Conservation (phyloP, 2,888 invertebrate species). For the Nephrotoma flavescens region DNA sequence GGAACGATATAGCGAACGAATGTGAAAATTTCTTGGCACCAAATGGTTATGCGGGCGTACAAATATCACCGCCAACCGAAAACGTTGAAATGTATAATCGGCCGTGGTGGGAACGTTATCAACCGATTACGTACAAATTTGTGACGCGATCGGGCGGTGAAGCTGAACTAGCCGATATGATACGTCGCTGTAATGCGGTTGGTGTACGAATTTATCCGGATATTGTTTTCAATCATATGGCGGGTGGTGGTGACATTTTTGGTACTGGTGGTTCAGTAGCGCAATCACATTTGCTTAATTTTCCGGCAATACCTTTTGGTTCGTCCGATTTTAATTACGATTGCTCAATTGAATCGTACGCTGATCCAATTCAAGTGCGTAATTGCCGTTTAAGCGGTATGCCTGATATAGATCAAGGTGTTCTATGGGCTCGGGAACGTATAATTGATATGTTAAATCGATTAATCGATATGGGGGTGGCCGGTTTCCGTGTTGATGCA, state of each 20-base stretch:
- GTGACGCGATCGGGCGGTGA: constrained; percentile 59
- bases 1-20: constrained; percentile 62
- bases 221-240: constrained; percentile 72
- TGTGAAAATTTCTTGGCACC: constrained; percentile 64
- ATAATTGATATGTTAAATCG: constrained; percentile 36
- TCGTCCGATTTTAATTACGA: constrained; percentile 39
- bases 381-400: constrained; percentile 27
- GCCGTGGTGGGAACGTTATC: constrained; percentile 79
- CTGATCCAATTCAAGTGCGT: constrained; percentile 37
- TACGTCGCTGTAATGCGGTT: constrained; percentile 54
- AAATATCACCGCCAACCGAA: constrained; percentile 61
- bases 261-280: constrained; percentile 28
- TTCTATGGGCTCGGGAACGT: constrained; percentile 33
- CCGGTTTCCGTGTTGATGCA: constrained; percentile 39
- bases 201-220: constrained; percentile 72
- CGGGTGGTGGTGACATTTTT: constrained; percentile 21
- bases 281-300: constrained; percentile 32
- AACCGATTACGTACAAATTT: constrained; percentile 63
- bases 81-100: constrained; percentile 41
- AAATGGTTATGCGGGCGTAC: constrained; percentile 56
- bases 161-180: constrained; percentile 54
- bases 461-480: constrained; percentile 36
- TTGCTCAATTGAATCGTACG: constrained; percentile 34
- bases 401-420: constrained; percentile 36
- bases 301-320: constrained; percentile 41